Evolutionary conservation across 1,140 invertebrate species (phyloP).

Genomic region (Zeugodacus cucurbitae): DNA sequence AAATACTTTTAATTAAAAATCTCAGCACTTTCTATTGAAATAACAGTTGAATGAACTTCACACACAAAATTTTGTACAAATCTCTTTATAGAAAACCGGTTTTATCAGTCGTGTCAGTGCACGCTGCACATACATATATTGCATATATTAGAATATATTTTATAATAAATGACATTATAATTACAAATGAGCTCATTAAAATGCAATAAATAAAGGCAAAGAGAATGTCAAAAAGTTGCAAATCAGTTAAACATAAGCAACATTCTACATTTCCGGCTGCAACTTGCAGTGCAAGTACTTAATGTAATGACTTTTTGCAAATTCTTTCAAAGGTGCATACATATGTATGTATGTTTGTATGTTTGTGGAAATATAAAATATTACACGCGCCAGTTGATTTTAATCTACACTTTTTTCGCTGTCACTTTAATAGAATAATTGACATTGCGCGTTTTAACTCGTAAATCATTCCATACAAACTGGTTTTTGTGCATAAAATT

Average conservation of each 20-base stretch:
- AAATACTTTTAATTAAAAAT: no score
- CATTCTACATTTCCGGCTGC: not conserved
- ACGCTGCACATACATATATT: not conserved
- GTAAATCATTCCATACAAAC: conserved; percentile 18
- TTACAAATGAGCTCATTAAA: not conserved
- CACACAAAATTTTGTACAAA: not conserved
- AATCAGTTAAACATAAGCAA: not conserved
- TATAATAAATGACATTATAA: not conserved
- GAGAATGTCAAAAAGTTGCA: not conserved
- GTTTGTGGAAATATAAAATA: no score
- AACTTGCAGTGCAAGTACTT: not conserved
- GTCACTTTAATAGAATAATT: conserved; percentile 38
- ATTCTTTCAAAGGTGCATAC: not conserved
- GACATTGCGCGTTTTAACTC: not conserved
- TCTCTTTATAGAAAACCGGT: no score
- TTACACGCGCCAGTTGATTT: not conserved
- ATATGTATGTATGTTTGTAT: no score
- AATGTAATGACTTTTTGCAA: not conserved
- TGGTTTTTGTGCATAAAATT: not conserved
- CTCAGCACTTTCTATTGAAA: not conserved
- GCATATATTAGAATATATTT: not conserved
- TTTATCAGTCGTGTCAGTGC: not conserved
- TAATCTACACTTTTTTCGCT: not conserved
- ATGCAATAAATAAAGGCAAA: not conserved
- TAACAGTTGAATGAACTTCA: not conserved